A percentile compares a stretch with the other conserved stretches of the same genome.
Conservation (phyloP, 2,113 vertebrate genomes). For the Pseudopodoces humilis region DNA sequence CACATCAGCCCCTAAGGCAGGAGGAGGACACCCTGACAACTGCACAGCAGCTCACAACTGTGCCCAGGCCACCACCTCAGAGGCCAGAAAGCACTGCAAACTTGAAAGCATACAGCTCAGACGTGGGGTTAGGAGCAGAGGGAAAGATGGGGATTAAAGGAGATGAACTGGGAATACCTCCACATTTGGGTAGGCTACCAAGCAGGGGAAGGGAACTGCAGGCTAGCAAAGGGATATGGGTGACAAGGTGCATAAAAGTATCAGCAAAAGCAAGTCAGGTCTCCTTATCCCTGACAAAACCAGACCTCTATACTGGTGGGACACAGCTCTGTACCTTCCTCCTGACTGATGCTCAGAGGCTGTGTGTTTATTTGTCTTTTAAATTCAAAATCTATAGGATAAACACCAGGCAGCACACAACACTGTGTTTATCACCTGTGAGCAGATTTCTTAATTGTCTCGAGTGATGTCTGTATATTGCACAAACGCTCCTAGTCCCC, state of each 20-base stretch:
- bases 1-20: rapidly evolving
- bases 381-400: not conserved
- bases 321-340: not conserved
- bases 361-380: not conserved
- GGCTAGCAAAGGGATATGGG: not conserved
- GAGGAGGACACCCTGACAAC: not conserved
- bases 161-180: not conserved
- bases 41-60: not conserved
- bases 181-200: not conserved
- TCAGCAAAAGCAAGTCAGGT: not conserved
- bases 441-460: slow-evolving; percentile 55
- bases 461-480: slow-evolving; percentile 11
- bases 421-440: not conserved
- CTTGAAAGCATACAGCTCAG: not conserved
- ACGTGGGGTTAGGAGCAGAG: rapidly evolving
- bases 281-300: not conserved
- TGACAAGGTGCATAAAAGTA: not conserved
- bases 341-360: not conserved
- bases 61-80: rapidly evolving
- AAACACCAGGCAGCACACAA: not conserved
- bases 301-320: rapidly evolving
- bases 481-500: not conserved
- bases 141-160: not conserved
- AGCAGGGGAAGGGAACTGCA: not conserved
- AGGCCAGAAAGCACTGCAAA: not conserved